Percentiles rank a stretch among this genome's conserved stretches.
These are phyloP conservation scores for Trachurus trachurus DNA, from an alignment of 2,797 vertebrate species.

Conservation along the genomic window DNA sequence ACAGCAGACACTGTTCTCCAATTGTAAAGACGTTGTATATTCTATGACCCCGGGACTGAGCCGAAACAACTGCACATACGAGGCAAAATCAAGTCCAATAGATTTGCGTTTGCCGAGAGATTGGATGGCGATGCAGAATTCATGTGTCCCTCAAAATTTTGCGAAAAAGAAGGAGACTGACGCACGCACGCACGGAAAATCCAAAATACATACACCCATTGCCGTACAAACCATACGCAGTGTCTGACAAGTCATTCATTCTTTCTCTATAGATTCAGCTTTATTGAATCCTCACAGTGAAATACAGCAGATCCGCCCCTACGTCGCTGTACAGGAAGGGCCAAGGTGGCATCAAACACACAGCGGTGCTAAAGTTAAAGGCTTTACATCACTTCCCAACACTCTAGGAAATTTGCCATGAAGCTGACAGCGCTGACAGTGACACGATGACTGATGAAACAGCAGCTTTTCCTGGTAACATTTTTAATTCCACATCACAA, in stretches of 20 bases:
- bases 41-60: not conserved
- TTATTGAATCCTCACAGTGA: slow-evolving; percentile 19
- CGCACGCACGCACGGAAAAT: not conserved
- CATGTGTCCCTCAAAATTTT: slow-evolving; percentile 6
- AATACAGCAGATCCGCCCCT: not conserved
- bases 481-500: not conserved
- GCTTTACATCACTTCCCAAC: not conserved
- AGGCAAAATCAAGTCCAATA: not conserved
- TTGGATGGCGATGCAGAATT: slow-evolving; percentile 9
- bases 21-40: not conserved
- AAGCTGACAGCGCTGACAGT: slow-evolving; percentile 1
- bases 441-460: slow-evolving; percentile 12
- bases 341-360: slow-evolving; percentile 16
- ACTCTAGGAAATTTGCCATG: not conserved
- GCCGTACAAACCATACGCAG: not conserved
- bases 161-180: not conserved
- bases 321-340: not conserved
- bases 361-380: slow-evolving; percentile 4
- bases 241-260: slow-evolving; percentile 23
- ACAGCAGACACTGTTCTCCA: slow-evolving; percentile 29
- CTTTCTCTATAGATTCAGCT: slow-evolving; percentile 1
- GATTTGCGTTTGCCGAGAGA: not conserved
- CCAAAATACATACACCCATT: not conserved
- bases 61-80: not conserved
- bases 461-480: not conserved